Base-by-base conservation (phyloP, 2,888 invertebrate species). In the Drosophila cognata region DNA sequence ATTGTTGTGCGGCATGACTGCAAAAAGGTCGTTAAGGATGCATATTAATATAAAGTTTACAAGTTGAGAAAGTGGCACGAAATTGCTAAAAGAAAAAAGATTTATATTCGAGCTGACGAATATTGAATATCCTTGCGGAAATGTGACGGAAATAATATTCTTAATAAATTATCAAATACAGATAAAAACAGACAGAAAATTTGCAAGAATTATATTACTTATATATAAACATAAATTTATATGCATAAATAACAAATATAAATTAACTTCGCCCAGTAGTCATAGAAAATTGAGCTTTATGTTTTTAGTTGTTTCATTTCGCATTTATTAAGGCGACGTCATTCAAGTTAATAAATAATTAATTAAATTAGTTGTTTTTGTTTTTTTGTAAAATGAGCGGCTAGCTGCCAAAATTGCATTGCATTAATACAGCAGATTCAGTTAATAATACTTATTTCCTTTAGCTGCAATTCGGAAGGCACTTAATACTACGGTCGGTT, bases 331-430 rank as follows among this genome's bases (percentile, higher is more conserved):
- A 74, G 60, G 74, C 68, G 56, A 29, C 21, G 55, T 62, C 63
- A 56, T 64, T 63, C 28, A 56, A 29, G 58, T 77, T 64, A 74
- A 86, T 85, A 88, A 88, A 81, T 83, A 82, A 61, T 83, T 64
- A 72, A 74, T 71, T 73, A 68, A 68, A 71, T 81, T 81, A 77
- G 81, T 71, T 51, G 52, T 28, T 41, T 18, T 41, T 41, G 6
- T 43, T n/a, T 43, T 52, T 51, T 46, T 43, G n/a, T 33, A 52
- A 78, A 81, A 74, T 68, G 64, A 66, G 71, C 75, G 75, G 83
- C 87, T 74, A 69, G 62, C 76, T 81, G 84, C 85, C 82, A 73
- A 89, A 82, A 87, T 87, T 86, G 86, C 89, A 88, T 84, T 88
- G 78, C 52, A 72, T 81, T 81, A 73, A 56, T 43, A 67, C 70